Base-by-base conservation (phyloP, 2,888 invertebrate genomes). In the Drosophila picticornis region DNA sequence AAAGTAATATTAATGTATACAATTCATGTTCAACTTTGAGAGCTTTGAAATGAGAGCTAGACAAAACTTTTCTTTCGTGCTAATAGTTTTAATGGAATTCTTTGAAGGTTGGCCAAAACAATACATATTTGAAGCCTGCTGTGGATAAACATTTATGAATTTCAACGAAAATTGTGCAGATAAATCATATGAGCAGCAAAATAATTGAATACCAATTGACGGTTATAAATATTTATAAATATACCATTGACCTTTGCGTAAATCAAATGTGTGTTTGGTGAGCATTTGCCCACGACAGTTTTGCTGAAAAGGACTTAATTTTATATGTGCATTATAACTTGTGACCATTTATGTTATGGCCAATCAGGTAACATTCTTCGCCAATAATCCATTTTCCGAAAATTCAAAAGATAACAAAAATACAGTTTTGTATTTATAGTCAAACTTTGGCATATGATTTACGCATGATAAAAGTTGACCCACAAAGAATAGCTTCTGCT, bases 151-250 rank as follows among this genome's bases (percentile, higher is more conserved):
- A 43, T 43, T 29, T 43, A 31, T 22, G 31, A 43, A 22, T 19
- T 16, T 4, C 11, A 6, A 10, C 1, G 5, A 43, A 7, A n/a
- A 16, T 29, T 29, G 2, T 22, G 29, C 43, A 34, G 16, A 48
- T 53, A 48, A 48, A 40, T 40, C 22, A 51, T 25, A 32, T 25
- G 9, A 40, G 29, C 22, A 51, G 10, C 31, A 13, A 58, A 50
- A 70, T 60, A 58, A 31, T 76, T 76, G 63, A 76, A 80, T 76
- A 70, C 16, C 34, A 64, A 77, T 62, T 60, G n/a, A 3, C 9
- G 27, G 38, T 13, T 19, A 29, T 22, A 4, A 11, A 50, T 31
- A 43, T 34, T 22, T 48, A 27, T 25, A 4, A 9, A 25, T 16
- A 0, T 16, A 29, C 31, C 22, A 29, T 34, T 22, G 32, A 52